Base-by-base conservation (phyloP, 2,888 invertebrate genomes). In the Lithophane socia region DNA sequence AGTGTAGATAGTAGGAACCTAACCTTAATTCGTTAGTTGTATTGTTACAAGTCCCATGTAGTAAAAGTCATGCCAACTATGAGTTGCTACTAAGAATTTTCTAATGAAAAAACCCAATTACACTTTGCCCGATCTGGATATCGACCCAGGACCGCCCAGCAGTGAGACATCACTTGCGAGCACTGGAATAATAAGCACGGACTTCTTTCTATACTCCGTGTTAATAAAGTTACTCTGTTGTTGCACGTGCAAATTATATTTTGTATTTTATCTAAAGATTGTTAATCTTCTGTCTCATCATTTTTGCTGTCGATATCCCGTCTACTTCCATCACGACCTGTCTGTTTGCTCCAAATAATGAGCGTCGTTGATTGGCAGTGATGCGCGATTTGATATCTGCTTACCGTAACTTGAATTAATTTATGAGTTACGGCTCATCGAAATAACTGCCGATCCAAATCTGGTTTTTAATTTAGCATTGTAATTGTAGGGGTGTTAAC, bases 281-380 rank as follows among this genome's bases (percentile, higher is more conserved):
- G 21, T 54, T 24, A 47, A 12, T 13, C 7, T 56, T n/a, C 61
- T 70, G n/a, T 37, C 10, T 10, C 7, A 16, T 12, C 10, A 29
- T 52, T 52, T 47, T 42, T 2, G 21, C 4, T 24, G 52, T 60
- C 49, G 18, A 42, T 61, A 72, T 61, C 29, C 67, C 2, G 7
- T 29, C 37, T 37, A 37, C 37, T 37, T 37, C 37, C 37, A 37
- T 37, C 37, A 5, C 37, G 37, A 37, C 37, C 75, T 68, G 18
- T 24, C 68, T 65, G 44, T 73, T 67, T 64, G 63, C 60, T 76
- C 29, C 47, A 83, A 87, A 81, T 83, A 85, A 87, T 81, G 72
- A 82, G 65, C 56, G 42, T n/a, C 63, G 61, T 29, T 75, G 77
- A 81, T 79, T 71, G 56, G 61, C 5, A 73, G 66, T 65, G 70